Evolutionary conservation across 2,113 vertebrate genomes (phyloP), one percentile per base, ranked within the genome.

Genomic region (Picathartes gymnocephalus): DNA sequence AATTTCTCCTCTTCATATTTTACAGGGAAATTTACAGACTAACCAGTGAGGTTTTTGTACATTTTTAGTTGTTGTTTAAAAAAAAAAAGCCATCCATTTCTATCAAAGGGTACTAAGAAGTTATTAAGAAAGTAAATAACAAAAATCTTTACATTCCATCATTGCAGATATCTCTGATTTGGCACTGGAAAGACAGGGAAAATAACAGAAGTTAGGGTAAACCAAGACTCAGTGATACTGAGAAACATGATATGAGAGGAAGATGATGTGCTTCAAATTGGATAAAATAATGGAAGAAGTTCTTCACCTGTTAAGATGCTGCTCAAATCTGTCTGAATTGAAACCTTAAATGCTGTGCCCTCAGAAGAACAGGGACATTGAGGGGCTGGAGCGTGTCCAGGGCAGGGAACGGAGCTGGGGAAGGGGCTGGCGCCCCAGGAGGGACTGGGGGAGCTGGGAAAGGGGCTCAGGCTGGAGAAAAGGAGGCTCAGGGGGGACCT

Each of bases 351-450:
- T 51, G 2, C 39, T 51, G 27, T 5, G 45, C 22, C 35, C 37
- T 60, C 70, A 50, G 16, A 11, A 31, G 17, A 25, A 0, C 0
- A 19, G 0, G 0, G 33, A 27, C 31, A 0, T 1, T 0, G 45
- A 77, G 72, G 53, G 53, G 53, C 83, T 77, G 62, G 27, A 37
- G 83, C 2, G 1, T 51, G 72, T 44, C 27, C 72, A 37, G 83
- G 45, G 83, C 0, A 86, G 37, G 61, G 53, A 37, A 44, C 0
- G 9, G 61, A 31, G 51, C 71, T 76, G 51, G 51, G 79, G 23
- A 65, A 53, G 69, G 71, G 51, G 4, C 71, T 66, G 83, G 71
- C 58, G 82, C 71, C 21, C 61, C 71, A 86, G 71, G 71, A 66
- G 53, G 0, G 16, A 44, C 83, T 77, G 83, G 58, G 53, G 83